Evolutionary conservation across 2,888 invertebrate genomes (phyloP), one percentile per base, ranked within the genome.

Genomic region (Morpho deidamia): DNA sequence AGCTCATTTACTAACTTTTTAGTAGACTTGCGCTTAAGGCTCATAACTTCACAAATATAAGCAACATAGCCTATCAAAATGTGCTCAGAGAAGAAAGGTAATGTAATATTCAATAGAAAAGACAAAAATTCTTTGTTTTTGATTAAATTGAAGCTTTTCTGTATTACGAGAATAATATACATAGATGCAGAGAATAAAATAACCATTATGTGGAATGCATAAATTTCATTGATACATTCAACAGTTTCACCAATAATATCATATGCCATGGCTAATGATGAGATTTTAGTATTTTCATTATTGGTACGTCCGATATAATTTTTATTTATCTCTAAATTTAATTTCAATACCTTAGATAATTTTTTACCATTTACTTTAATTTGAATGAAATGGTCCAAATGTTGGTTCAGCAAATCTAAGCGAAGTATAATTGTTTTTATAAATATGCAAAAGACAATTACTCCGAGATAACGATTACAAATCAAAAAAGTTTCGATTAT

Each of bases 1-100:
- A 84, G 53, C 55, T 83, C 76, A 55, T 81, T 81, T 0, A 83
- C 69, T 33, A 81, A 62, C 23, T 73, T 62, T 56, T 73, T 81
- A 0, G 78, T 79, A 7, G 64, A 58, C 11, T 71, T 74, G 10
- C 81, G 71, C 8, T 70, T 67, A 9, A 64, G 35, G 44, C 70
- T 65, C n/a, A 84, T 52, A 34, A 53, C 63, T 55, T 81, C 78
- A 49, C 82, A 82, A 23, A 78, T 34, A 42, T 48, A 53, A 9
- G 52, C 57, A 14, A 61, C 55, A 1, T 46, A 7, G 8, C n/a
- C 33, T 11, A 58, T 7, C 10, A 38, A 46, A 7, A 53, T 3
- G 41, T 46, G 55, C 11, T 73, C 70, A 35, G 65, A 64, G 9
- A 69, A 55, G 62, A 72, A 74, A 78, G 77, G 79, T 49, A 75